Base-by-base conservation (phyloP, 2,113 vertebrate genomes). In the Mola mola region DNA sequence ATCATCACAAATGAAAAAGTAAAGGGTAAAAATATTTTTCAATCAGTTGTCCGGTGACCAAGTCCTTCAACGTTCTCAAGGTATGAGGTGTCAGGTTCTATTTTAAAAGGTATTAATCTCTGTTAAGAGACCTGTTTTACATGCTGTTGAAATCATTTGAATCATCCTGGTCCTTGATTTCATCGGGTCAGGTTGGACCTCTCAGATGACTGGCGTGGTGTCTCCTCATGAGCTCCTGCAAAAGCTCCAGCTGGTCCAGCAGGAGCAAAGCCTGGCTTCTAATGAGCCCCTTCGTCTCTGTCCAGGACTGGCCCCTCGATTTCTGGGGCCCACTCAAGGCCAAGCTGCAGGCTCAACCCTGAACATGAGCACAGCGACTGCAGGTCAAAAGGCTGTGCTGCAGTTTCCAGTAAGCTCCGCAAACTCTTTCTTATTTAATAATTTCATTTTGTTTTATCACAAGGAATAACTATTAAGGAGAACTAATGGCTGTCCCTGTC, bases 151-250 rank as follows among this genome's bases (percentile, higher is more conserved):
- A 49, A 16, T 12, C 1, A 28, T 31, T 36, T 9, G 16, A 17
- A 15, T 49, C 6, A 17, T 38, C 5, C n/a, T 3, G 6, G 8
- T 25, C 5, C 2, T 5, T 48, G 0, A 0, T 48, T n/a, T 9
- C 44, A 7, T 43, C 13, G 33, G 5, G 0, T 47, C 58, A 81
- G 85, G 64, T 34, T 55, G 49, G 52, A 36, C 75, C 7, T 47
- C 60, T 5, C 86, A 81, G 34, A 56, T 88, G 34, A 36, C 79
- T 0, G 77, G 93, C 1, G 89, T 93, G 66, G 87, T 95, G 55
- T 95, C 95, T 2, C 93, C 95, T 31, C 93, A 94, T 4, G 95
- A 96, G 75, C 83, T 98, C 4, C 42, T 98, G 59, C 93, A 93
- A 50, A 96, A 94, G 62, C 94, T 98, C 4, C 94, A 94, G 66